phyloP scores from a whole-genome alignment of 2,113 vertebrate species.

The Peromyscus leucopus region DNA sequence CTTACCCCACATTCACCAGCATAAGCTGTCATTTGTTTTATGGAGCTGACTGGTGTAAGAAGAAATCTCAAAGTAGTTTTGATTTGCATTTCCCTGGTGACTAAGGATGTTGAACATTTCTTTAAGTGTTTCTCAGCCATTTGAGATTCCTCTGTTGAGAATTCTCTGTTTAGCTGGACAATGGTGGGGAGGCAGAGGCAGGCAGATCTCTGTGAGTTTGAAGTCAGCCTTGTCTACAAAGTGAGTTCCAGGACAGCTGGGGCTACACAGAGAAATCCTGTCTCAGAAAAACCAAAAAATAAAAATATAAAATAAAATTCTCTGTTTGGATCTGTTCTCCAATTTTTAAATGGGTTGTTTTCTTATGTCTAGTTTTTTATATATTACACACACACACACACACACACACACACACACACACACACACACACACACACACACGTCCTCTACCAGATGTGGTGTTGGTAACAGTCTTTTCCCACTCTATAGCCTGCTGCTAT shows the following conservation, averaged over 20 bases:
- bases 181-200: too few relatives aligned
- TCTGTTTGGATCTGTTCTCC: not conserved
- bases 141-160: not conserved
- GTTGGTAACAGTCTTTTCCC: not conserved
- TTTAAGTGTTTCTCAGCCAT: not conserved
- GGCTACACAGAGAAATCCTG: too few relatives aligned
- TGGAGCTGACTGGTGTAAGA: not conserved
- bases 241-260: too few relatives aligned
- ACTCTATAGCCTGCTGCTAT: not conserved
- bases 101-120: not conserved
- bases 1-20: not conserved
- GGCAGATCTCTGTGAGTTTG: too few relatives aligned
- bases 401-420: too few relatives aligned
- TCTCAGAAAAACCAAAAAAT: too few relatives aligned
- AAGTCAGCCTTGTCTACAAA: too few relatives aligned
- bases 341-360: not conserved
- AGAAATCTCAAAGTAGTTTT: not conserved
- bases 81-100: not conserved
- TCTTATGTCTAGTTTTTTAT: not conserved
- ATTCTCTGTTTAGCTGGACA: not conserved
- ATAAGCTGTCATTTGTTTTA: not conserved
- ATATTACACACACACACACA: too few relatives aligned
- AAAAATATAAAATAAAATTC: not conserved
- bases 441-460: not conserved
- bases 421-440: too few relatives aligned